Conservation (phyloP, 2,797 vertebrate species). For the Sebastes trivittatus region DNA sequence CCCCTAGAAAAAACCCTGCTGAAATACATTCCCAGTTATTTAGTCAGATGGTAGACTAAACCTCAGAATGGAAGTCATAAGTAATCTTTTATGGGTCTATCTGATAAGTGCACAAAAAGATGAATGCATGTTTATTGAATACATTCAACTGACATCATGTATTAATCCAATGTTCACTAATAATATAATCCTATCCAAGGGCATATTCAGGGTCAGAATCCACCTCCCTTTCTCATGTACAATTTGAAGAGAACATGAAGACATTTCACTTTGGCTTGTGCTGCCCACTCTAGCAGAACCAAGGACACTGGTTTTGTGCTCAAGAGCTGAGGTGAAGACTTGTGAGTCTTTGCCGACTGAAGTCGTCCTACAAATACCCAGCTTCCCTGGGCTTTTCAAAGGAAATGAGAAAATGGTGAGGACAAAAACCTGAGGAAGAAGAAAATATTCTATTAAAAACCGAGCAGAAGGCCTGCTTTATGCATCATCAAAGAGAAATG, state of each 20-base stretch:
- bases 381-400: constrained; percentile 9
- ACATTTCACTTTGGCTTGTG: constrained; percentile 7
- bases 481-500: constrained; percentile 31
- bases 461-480: constrained; percentile 14
- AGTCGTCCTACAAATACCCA: constrained; percentile 18
- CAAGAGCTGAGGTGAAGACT: background rate
- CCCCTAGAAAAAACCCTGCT: background rate
- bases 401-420: constrained; percentile 40
- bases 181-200: background rate
- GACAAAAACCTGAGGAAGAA: constrained; percentile 19
- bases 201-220: background rate
- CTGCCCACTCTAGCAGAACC: background rate
- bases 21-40: background rate
- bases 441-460: constrained; percentile 26
- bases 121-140: background rate
- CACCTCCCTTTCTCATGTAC: background rate
- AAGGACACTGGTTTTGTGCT: constrained; percentile 28
- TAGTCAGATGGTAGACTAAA: background rate
- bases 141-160: background rate
- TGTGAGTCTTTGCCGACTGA: constrained; percentile 28
- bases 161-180: background rate
- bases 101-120: background rate
- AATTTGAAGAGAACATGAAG: background rate
- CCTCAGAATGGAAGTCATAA: too few species aligned
- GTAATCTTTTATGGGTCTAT: background rate